Base-by-base conservation (phyloP, 2,113 vertebrate genomes). In the Pimephales promelas region DNA sequence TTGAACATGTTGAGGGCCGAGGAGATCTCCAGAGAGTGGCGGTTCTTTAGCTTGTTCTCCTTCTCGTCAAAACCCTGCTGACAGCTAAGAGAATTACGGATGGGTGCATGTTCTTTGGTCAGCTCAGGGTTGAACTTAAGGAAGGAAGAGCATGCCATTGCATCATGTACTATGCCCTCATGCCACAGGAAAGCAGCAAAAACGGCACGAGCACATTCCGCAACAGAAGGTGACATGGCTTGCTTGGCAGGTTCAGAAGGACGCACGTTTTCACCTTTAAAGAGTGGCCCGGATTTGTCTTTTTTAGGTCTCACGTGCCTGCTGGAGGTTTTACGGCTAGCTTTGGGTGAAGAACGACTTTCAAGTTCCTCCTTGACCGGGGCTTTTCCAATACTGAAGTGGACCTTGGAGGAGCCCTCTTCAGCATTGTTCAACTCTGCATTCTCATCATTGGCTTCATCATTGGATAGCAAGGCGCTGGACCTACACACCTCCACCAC, bases 71-170 rank as follows among this genome's bases (percentile, higher is more conserved):
- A 89, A 9, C 95, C 95, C 45, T 96, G 97, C 28, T 96, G 96
- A 81, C 92, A 95, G 83, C 94, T 95, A 84, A 98, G 93, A 83
- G 97, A 98, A 89, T 89, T 98, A 85, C 98, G 94, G 88, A 98
- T 97, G 2, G 98, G 98, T 0, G 98, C 97, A 7, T 98, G 97
- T 83, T 99, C 98, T 94, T 99, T 99, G 88, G 96, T 97, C 61
- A 99, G 93, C 26, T 98, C 98, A 36, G 98, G 98, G 92, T 99
- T 99, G 88, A 99, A 99, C 88, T 99, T 99, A 57, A 99, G 91
- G 90, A 98, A 99, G 9, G 98, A 99, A 4, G 98, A 99, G 90
- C 98, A 99, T 54, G 98, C 98, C 98, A 99, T 99, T 56, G 98
- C 98, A 82, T 99, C 98, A 3, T 99, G 98, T 40, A 99, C 98